Conservation (phyloP, 2,888 invertebrate species). For the Oxytorus armatus region DNA sequence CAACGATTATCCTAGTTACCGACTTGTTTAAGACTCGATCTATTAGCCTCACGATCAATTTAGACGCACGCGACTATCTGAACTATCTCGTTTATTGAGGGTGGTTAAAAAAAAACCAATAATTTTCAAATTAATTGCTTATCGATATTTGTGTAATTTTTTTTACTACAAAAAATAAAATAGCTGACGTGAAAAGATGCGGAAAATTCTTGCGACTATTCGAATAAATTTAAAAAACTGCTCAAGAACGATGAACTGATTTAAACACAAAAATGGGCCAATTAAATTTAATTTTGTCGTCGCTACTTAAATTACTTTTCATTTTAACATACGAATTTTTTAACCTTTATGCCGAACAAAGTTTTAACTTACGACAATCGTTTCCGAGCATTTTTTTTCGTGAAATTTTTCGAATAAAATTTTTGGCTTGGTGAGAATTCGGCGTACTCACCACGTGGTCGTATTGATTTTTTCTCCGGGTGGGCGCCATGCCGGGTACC, state of each 20-base stretch:
- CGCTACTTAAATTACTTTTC: too few species aligned
- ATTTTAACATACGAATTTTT: too few species aligned
- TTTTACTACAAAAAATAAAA: background rate
- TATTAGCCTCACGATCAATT: background rate
- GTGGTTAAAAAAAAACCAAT: background rate
- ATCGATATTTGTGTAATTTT: background rate
- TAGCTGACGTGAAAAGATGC: too few species aligned
- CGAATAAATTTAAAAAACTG: too few species aligned
- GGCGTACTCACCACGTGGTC: constrained; percentile 80
- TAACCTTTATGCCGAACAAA: too few species aligned
- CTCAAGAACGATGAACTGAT: too few species aligned
- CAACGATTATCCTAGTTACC: constrained; percentile 4
- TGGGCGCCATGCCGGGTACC: constrained; percentile 68
- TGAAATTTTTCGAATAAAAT: constrained; percentile 44
- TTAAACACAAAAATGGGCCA: too few species aligned
- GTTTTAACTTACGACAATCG: too few species aligned
- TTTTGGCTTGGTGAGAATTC: constrained; percentile 71
- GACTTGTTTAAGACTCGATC: constrained; percentile 7
- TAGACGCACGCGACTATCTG: constrained; percentile 28
- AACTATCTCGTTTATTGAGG: background rate
- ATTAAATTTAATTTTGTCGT: too few species aligned
- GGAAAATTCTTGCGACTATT: too few species aligned
- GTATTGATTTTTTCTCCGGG: constrained; percentile 80
- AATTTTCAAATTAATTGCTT: background rate
- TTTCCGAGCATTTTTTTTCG: background rate